Base-by-base conservation (phyloP, 2,888 invertebrate genomes). In the Drosophila pseudotakahashii region DNA sequence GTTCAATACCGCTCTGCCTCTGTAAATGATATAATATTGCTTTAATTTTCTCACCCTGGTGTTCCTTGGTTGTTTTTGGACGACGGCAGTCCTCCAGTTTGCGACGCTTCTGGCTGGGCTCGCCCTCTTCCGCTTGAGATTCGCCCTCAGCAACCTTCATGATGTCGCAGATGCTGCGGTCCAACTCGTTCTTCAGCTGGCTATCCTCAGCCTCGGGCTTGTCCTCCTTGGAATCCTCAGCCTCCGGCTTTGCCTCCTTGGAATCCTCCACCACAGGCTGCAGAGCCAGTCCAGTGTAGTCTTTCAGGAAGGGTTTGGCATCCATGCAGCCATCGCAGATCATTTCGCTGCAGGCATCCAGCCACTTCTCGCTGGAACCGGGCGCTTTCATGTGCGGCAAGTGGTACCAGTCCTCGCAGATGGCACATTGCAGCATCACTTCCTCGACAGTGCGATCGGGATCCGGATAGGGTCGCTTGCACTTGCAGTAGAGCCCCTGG, bases 341-440 rank as follows among this genome's bases (percentile, higher is more conserved):
- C 95, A 98, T 96, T 93, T 98, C 98, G 55, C 94, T 93, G 90
- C 95, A 97, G 47, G 94, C 93, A 32, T 93, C 91, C 11, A 95
- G 93, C 26, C 88, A 66, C 9, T 93, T 92, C 19, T 95, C 94
- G 48, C 94, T 93, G 53, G 93, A 91, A 0, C 69, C 47, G 0
- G 88, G 73, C 0, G 75, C 77, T 48, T 81, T 60, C 73, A 97
- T 92, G 91, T 97, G 97, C 79, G 95, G 92, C 30, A 95, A 94
- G 93, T 99, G 99, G 86, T 95, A 97, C 99, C 99, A 99, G 92
- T 99, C 99, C 91, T 99, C 99, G 92, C 99, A 99, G 58, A 98
- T 93, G 47, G 97, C 94, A 89, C 99, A 99, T 90, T 99, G 99
- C 52, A 98, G 95, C 99, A 99, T 99, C 83, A 97, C 96, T 92